Base-by-base conservation (phyloP, 2,888 invertebrate species). In the Glyphotaelius pellucidus region DNA sequence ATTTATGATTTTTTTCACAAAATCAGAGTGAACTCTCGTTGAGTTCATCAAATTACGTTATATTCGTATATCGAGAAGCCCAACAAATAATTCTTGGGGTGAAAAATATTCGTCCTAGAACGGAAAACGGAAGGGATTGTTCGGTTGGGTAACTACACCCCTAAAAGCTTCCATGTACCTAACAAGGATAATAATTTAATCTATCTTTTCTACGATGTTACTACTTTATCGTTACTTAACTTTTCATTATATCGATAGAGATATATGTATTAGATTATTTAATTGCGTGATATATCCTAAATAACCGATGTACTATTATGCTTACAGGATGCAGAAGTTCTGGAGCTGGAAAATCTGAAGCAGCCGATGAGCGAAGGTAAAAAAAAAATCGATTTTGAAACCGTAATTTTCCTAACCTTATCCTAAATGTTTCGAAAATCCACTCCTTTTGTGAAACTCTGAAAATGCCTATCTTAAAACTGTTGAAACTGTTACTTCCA, bases 271-370 rank as follows among this genome's bases (percentile, higher is more conserved):
- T n/a, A 25, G 25, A 67, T 9, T 67, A 67, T 67, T 9, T 2
- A 0, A 25, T 67, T 67, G 1, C 67, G 67, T 67, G 19, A 19
- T 4, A 19, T 52, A 1, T 42, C 12, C 9, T 67, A n/a, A 25
- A 67, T 67, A 67, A 67, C 67, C 25, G 7, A 4, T n/a, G n/a
- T 9, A 67, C n/a, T 67, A 67, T 90, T 93, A 93, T 94, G 94
- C 89, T 94, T 96, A 94, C 95, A 95, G 94, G 96, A 96, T 93
- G 95, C 95, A 91, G 96, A 96, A 94, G 96, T 96, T 5, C 94
- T 95, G 91, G 96, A 96, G 94, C 94, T 96, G 93, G 96, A 96
- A 94, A 95, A 95, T 93, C 94, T 96, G 91, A 96, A 96, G 94
- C 95, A 95, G 93, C 94, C 95, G 14, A 93, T 94, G 92, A 94